phyloP scores from a whole-genome alignment of 1,140 invertebrate species.

The Melipona quadrifasciata region DNA sequence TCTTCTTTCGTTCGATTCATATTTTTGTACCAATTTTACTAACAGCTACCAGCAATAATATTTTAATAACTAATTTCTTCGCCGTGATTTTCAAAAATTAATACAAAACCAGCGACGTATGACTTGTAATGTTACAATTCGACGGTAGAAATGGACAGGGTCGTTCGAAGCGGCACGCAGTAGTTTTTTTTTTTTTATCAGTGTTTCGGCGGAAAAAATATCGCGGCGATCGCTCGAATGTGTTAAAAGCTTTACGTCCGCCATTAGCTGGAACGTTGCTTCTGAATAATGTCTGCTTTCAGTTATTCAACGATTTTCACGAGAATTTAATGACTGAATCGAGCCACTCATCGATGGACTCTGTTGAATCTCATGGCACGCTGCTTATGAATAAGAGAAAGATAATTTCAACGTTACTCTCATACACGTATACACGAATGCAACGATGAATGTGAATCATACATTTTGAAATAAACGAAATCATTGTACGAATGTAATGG shows the following conservation, averaged over 20 bases:
- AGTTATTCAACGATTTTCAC: constrained; percentile 41
- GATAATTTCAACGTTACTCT: constrained; percentile 7
- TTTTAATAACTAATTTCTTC: not conserved
- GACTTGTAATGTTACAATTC: not conserved
- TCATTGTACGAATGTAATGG: not conserved
- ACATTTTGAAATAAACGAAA: not conserved
- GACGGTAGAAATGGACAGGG: not conserved
- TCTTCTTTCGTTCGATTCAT: too few species aligned
- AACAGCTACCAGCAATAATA: not conserved
- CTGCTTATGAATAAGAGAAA: not conserved
- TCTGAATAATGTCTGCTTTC: constrained; percentile 27
- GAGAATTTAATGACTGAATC: constrained; percentile 17
- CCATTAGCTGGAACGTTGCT: constrained; percentile 36
- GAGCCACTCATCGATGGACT: not conserved
- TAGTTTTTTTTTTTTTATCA: not conserved
- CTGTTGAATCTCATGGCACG: not conserved
- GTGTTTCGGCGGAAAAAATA: not conserved
- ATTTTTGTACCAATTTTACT: too few species aligned
- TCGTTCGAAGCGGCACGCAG: not conserved
- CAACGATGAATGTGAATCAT: not conserved
- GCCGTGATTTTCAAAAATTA: too few species aligned
- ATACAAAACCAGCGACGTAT: not conserved
- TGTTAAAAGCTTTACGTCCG: constrained; percentile 73
- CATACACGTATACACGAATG: not conserved
- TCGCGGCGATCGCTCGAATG: constrained; percentile 53